Conservation (phyloP, 2,888 invertebrate species). For the Amaurobius ferox region DNA sequence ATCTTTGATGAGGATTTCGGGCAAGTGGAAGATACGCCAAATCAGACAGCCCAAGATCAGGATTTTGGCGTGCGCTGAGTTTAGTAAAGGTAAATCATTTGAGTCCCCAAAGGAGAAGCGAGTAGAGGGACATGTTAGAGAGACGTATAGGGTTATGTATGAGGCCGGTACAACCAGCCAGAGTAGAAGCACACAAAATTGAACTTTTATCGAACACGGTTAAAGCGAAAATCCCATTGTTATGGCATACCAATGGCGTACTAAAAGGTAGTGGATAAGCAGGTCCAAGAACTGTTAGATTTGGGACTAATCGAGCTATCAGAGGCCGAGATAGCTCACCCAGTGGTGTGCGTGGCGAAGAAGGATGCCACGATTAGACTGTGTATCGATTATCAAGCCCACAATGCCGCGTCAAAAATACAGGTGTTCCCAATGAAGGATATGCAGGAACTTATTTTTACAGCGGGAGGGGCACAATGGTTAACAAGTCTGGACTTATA, state of each 20-base stretch:
- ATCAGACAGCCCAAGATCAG: not conserved
- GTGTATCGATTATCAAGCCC: constrained; percentile 12
- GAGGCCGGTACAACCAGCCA: not conserved
- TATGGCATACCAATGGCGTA: too few species aligned
- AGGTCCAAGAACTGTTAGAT: constrained; percentile 22
- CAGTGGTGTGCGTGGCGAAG: too few species aligned
- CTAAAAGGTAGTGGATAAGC: too few species aligned
- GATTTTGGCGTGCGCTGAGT: too few species aligned
- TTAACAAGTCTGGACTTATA: not conserved
- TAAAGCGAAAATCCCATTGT: not conserved
- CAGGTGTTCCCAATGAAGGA: too few species aligned
- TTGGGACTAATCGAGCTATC: too few species aligned
- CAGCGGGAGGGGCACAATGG: too few species aligned
- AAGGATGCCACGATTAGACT: not conserved
- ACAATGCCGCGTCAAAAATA: too few species aligned
- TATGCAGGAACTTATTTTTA: too few species aligned
- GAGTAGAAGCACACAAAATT: not conserved
- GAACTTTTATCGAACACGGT: constrained; percentile 7
- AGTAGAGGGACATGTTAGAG: not conserved
- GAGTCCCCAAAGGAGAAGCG: too few species aligned
- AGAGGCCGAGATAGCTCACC: too few species aligned
- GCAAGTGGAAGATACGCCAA: not conserved
- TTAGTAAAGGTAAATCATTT: not conserved
- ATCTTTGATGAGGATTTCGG: too few species aligned
- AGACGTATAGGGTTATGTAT: not conserved